Percentiles rank a stretch among this genome's conserved stretches.
Conservation (phyloP, 1,140 invertebrate genomes). For the Diachasma alloeum region DNA sequence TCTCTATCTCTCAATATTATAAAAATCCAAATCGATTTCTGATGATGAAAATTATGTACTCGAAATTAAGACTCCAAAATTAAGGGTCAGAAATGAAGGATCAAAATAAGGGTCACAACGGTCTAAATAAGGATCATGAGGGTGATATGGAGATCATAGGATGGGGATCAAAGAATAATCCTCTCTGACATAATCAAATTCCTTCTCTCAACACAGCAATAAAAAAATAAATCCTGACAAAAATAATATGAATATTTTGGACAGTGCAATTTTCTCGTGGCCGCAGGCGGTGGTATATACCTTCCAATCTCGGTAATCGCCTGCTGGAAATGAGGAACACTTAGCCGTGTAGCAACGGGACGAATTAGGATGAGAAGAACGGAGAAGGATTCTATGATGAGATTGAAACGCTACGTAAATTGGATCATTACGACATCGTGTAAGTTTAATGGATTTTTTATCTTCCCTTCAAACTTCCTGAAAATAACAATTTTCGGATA, state of each 20-base stretch:
- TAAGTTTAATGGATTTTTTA: not conserved
- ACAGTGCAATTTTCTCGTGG: constrained; percentile 25
- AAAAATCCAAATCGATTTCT: too few relatives aligned
- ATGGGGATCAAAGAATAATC: too few relatives aligned
- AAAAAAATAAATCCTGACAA: not conserved
- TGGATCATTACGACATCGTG: not conserved
- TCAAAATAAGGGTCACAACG: too few relatives aligned
- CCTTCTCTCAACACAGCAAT: not conserved
- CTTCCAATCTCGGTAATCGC: constrained; percentile 40
- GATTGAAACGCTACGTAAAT: not conserved
- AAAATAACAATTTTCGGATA: not conserved
- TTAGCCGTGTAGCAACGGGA: not conserved
- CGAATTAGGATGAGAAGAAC: not conserved
- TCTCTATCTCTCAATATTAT: too few relatives aligned
- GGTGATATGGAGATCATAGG: too few relatives aligned
- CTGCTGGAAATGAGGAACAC: constrained; percentile 23
- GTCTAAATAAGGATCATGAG: too few relatives aligned
- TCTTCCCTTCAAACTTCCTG: not conserved
- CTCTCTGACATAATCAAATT: not conserved
- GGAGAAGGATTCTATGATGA: not conserved
- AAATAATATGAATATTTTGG: not conserved
- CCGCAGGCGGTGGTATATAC: constrained; percentile 15
- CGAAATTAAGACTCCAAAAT: too few relatives aligned
- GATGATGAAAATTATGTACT: too few relatives aligned
- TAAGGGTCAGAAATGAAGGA: too few relatives aligned